These are phyloP conservation scores for Thripadectes ignobilis DNA, from an alignment of 2,797 vertebrate genomes.

Conservation along the genomic window DNA sequence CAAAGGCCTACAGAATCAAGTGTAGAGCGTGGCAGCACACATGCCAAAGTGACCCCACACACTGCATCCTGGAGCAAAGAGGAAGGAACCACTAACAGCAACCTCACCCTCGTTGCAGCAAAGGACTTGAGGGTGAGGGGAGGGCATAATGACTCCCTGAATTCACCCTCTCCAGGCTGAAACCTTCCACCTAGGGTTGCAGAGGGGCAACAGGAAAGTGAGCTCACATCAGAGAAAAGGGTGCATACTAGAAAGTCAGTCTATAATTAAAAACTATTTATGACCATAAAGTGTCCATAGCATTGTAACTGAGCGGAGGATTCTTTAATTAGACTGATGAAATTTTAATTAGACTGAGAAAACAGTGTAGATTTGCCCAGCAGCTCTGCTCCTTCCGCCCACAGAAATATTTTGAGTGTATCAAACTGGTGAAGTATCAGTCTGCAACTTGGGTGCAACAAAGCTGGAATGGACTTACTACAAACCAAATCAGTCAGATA, in stretches of 20 bases:
- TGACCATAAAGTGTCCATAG: background rate
- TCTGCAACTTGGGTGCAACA: background rate
- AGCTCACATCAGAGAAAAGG: background rate
- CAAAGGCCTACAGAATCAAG: background rate
- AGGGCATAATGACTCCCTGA: background rate
- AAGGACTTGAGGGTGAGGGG: background rate
- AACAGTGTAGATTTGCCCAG: background rate
- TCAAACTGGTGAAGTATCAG: background rate
- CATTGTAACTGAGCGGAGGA: background rate
- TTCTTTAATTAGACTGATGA: background rate
- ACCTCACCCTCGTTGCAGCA: background rate
- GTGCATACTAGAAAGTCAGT: background rate
- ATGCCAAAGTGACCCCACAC: rapidly evolving
- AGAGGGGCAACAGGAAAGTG: background rate
- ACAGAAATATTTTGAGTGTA: background rate
- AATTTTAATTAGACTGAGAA: background rate
- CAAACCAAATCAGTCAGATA: background rate
- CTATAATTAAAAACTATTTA: background rate
- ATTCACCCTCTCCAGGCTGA: background rate
- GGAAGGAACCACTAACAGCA: background rate
- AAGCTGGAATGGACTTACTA: background rate
- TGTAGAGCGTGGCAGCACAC: rapidly evolving
- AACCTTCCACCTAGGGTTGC: background rate
- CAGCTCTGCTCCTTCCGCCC: background rate
- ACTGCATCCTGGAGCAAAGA: background rate